These are phyloP conservation scores for Cosmia pyralina DNA, from an alignment of 2,888 invertebrate genomes.

Conservation along the genomic window DNA sequence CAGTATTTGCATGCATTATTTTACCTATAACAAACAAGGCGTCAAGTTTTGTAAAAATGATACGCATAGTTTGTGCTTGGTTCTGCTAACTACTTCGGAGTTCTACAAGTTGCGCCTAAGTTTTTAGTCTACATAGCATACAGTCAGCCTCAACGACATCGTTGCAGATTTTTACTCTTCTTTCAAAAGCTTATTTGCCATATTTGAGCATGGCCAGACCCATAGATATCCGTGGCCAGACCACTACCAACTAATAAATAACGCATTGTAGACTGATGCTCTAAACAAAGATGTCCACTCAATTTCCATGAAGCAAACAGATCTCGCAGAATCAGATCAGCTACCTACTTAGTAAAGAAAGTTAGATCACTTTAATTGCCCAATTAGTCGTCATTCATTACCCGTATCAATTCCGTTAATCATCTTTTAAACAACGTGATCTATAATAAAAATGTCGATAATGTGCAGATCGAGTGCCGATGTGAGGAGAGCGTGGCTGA, in stretches of 20 bases:
- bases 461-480: conserved; percentile 92
- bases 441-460: conserved; percentile 36
- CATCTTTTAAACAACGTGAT: conserved; percentile 8
- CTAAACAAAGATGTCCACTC: not conserved
- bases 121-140: not conserved
- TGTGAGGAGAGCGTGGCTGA: conserved; percentile 94
- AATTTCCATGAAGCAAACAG: conserved; percentile 2
- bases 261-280: not conserved
- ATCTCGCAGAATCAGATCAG: conserved; percentile 13
- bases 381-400: conserved; percentile 37
- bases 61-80: not conserved
- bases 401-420: conserved; percentile 30
- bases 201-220: too few species aligned
- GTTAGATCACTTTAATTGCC: conserved; percentile 30
- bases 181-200: not conserved
- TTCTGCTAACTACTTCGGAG: not conserved
- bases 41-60: not conserved
- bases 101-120: not conserved
- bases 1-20: not conserved
- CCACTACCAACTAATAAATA: not conserved
- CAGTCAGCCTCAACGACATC: not conserved
- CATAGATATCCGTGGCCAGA: too few species aligned
- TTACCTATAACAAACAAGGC: too few species aligned
- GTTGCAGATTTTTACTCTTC: not conserved
- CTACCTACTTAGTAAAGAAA: conserved; percentile 23